Percentiles rank a stretch among this genome's conserved stretches.
Evolutionary conservation across 2,113 vertebrate species (phyloP).

Genomic region (Oplegnathus fasciatus): DNA sequence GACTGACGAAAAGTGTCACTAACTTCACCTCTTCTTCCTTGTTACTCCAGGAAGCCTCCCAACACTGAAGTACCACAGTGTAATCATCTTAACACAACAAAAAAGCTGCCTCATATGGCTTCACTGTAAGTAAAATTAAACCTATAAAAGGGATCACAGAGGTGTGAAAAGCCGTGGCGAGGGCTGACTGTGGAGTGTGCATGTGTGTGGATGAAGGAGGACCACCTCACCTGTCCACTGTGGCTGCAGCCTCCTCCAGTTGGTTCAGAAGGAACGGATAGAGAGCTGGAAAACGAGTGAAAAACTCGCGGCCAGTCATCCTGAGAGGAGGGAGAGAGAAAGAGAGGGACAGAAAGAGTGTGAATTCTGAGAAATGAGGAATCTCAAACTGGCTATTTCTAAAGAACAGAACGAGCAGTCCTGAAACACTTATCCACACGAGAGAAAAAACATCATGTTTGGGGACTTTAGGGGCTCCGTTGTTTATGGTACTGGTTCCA

Average conservation of each 20-base stretch:
- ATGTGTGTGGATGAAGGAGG: conserved; percentile 1
- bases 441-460: not conserved
- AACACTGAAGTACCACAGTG: conserved; percentile 3
- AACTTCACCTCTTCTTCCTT: conserved; percentile 1
- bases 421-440: not conserved
- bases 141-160: conserved; percentile 24
- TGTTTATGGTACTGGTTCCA: not conserved
- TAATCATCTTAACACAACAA: conserved; percentile 34
- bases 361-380: not conserved
- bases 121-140: conserved; percentile 26
- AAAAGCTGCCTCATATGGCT: not conserved
- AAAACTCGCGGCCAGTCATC: conserved; percentile 97
- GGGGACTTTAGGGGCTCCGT: not conserved
- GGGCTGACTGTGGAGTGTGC: conserved; percentile 5
- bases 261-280: conserved; percentile 95
- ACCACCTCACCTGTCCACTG: conserved; percentile 90
- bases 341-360: not conserved
- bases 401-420: not conserved
- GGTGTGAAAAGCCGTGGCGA: conserved; percentile 37
- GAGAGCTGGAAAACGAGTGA: conserved; percentile 94
- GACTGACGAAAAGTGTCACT: not conserved
- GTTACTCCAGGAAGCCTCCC: not conserved
- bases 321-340: conserved; percentile 73
- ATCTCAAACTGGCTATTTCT: not conserved
- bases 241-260: conserved; percentile 88